Evolutionary conservation across 2,888 invertebrate species (phyloP).

Genomic region (Proisotoma minuta): DNA sequence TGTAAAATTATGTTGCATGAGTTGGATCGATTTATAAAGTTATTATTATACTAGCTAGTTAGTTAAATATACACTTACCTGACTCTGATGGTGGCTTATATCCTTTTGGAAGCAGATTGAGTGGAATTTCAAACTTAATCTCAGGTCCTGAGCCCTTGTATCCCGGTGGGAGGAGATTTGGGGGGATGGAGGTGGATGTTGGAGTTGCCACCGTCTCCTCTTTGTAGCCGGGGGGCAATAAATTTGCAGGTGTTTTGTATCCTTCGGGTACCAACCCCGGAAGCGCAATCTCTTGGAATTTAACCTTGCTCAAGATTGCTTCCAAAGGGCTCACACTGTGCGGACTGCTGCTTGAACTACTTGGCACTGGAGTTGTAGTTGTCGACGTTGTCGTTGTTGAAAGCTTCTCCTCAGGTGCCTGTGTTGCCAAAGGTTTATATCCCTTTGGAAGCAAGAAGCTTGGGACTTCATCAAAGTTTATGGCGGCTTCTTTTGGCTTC

Average conservation of each 20-base stretch:
- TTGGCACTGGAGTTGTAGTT: slow-evolving; percentile 30
- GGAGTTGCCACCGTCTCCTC: slow-evolving; percentile 16
- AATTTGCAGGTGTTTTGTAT: slow-evolving; percentile 48
- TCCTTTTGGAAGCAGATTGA: slow-evolving; percentile 62
- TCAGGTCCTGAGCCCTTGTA: slow-evolving; percentile 22
- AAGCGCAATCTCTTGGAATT: slow-evolving; percentile 50
- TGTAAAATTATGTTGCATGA: too few relatives aligned
- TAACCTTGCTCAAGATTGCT: slow-evolving; percentile 54
- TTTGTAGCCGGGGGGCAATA: slow-evolving; percentile 62
- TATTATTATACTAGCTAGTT: too few relatives aligned
- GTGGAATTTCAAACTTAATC: slow-evolving; percentile 51
- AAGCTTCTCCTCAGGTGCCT: slow-evolving; percentile 28
- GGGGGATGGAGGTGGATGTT: slow-evolving; percentile 28
- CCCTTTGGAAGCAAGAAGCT: slow-evolving; percentile 61
- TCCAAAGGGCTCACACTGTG: slow-evolving; percentile 51
- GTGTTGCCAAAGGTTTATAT: slow-evolving; percentile 52
- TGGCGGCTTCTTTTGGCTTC: slow-evolving; percentile 22
- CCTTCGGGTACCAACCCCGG: slow-evolving; percentile 31
- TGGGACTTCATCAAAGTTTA: slow-evolving; percentile 26
- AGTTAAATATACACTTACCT: neutral
- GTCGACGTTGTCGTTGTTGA: slow-evolving; percentile 46
- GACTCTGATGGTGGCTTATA: slow-evolving; percentile 51
- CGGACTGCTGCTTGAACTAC: slow-evolving; percentile 21
- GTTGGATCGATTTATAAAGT: too few relatives aligned
- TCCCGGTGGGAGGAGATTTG: slow-evolving; percentile 30